Evolutionary conservation across 2,888 invertebrate genomes (phyloP), one percentile per base, ranked within the genome.

Genomic region (Lycaena phlaeas): DNA sequence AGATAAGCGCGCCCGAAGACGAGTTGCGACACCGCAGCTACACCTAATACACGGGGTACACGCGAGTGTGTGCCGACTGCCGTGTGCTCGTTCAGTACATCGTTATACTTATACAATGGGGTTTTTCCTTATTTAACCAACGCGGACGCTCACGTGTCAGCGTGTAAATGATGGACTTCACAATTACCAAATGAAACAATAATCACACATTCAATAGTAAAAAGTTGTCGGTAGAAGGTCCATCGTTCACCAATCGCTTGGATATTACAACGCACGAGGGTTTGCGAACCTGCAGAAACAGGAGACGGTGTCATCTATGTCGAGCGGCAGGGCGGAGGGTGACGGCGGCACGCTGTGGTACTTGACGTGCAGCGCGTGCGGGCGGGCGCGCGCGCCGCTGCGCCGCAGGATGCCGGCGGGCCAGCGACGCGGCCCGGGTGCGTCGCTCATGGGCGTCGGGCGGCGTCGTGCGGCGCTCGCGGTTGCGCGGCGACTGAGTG

Each of bases 241-340:
- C n/a, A n/a, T n/a, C n/a, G n/a, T n/a, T n/a, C n/a, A n/a, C n/a
- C n/a, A n/a, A n/a, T n/a, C n/a, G n/a, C n/a, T n/a, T n/a, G n/a
- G n/a, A n/a, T n/a, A n/a, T n/a, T n/a, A n/a, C n/a, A n/a, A n/a
- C n/a, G n/a, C n/a, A n/a, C n/a, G n/a, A n/a, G n/a, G n/a, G n/a
- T n/a, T n/a, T n/a, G n/a, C n/a, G 22, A 7, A 92, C 92, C 92
- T 91, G 89, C 92, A 92, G 78, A 92, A 92, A 70, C 92, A 92
- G 59, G 90, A 90, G 69, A 92, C 91, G 45, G 91, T 91, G 53
- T 90, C 88, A 68, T 91, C 91, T 55, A 89, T 68, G 52, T 90
- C 88, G 54, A 89, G 71, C 47, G 87, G 86, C 53, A 77, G 59
- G 45, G 56, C 46, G 41, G 57, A 40, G 41, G 61, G 58, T 41